Evolutionary conservation across 2,888 invertebrate genomes (phyloP), one percentile per base, ranked within the genome.

Genomic region (Melanotus villosus): DNA sequence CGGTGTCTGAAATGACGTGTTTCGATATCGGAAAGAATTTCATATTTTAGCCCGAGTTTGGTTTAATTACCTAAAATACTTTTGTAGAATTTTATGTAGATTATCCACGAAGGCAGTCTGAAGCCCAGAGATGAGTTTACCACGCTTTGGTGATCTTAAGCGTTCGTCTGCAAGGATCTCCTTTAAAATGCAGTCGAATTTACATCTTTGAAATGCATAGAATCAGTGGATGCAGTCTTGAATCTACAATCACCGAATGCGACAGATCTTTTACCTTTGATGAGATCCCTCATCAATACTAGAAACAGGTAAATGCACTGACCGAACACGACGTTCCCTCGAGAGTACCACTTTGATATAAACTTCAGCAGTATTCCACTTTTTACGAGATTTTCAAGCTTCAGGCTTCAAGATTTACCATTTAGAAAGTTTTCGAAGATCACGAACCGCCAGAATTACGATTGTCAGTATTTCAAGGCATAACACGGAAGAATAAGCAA

Each of bases 251-350:
- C 10, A 6, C 16, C 14, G 14, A 52, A 14, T 32, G n/a, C 26
- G 6, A 50, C 52, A 12, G 32, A 10, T 30, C 52, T 32, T 16
- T 50, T 30, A 50, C 23, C 30, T 52, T 32, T 16, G 32, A n/a
- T 16, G 30, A 0, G 52, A 52, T 16, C 10, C 32, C 9, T 32
- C 52, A 52, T 52, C 52, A 52, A 52, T 52, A 52, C 32, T 30
- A 16, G 52, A 52, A 52, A 52, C 52, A 52, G 52, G 52, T 52
- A 52, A 52, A 52, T 52, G 52, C 52, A 32, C 47, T 47, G 47
- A 47, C 47, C 47, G 47, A 21, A 47, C 10, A 47, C 26, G 21
- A 23, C 12, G 23, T 6, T 10, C 47, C 47, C 26, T 14, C 2
- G 47, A n/a, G 23, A 19, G 12, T 6, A 5, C 23, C 16, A 9